Conservation (phyloP, 2,113 vertebrate species). For the Seriola dumerili region DNA sequence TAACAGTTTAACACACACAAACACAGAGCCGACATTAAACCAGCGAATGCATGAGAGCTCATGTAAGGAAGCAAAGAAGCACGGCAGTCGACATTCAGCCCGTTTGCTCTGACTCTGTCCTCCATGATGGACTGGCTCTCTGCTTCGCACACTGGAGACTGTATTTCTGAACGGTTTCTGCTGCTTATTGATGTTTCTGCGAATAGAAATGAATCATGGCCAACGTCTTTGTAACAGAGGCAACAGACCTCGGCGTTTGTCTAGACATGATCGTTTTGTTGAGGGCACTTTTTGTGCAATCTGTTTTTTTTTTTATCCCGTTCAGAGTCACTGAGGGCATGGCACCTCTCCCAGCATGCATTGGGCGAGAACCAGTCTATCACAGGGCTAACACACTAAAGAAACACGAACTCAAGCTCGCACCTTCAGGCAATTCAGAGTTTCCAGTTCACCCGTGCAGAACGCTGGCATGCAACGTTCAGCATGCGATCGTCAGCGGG, state of each 20-base stretch:
- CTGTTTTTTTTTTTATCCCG: not conserved
- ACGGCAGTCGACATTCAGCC: not conserved
- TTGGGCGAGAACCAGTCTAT: not conserved
- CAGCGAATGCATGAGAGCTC: conserved; percentile 10
- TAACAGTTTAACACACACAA: conserved; percentile 32
- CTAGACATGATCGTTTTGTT: not conserved
- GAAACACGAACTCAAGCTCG: not conserved
- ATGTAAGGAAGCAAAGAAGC: not conserved
- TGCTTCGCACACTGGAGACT: not conserved
- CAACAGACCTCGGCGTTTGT: conserved; percentile 25
- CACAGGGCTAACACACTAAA: not conserved
- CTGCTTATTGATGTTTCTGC: conserved; percentile 21
- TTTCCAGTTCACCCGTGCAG: not conserved
- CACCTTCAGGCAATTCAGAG: not conserved
- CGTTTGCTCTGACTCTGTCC: conserved; percentile 1
- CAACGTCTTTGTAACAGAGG: conserved; percentile 24
- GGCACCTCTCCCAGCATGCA: not conserved
- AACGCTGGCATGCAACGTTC: not conserved
- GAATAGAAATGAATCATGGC: conserved; percentile 13
- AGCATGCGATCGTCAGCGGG: too few relatives aligned
- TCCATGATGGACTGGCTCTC: not conserved
- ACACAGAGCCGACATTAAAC: not conserved
- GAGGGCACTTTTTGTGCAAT: not conserved
- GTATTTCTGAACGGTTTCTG: conserved; percentile 44
- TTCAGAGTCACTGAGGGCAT: not conserved